A percentile compares a stretch with the other conserved stretches of the same genome.
Conservation (phyloP, 2,113 vertebrate species). For the Oreotrochilus melanogaster region DNA sequence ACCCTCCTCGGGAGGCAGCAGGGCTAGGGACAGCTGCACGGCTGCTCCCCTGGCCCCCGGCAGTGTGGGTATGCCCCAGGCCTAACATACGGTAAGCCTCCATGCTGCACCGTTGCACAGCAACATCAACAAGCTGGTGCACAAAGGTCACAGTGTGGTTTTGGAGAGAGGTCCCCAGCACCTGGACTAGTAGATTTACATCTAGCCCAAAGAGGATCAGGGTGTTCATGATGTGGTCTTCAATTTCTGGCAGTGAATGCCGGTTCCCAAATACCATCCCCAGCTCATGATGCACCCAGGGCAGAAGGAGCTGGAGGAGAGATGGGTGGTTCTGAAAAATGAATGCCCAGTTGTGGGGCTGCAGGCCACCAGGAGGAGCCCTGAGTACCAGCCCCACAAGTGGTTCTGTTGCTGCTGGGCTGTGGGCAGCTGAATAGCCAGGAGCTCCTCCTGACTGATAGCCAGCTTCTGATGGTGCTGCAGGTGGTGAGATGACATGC, state of each 20-base stretch:
- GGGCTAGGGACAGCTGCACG: rapidly evolving
- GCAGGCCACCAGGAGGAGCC: not conserved
- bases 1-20: no score
- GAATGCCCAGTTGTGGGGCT: no score
- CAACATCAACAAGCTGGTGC: no score
- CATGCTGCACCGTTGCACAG: not conserved
- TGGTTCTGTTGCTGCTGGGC: not conserved
- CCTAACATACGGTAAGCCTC: not conserved
- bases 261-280: not conserved
- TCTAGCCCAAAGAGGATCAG: not conserved
- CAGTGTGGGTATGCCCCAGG: no score
- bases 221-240: not conserved
- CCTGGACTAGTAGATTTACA: not conserved
- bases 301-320: not conserved
- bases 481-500: not conserved
- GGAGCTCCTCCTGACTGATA: not conserved
- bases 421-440: not conserved
- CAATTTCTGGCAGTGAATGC: no score
- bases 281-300: not conserved
- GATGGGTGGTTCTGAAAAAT: not conserved
- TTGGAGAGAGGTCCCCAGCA: not conserved
- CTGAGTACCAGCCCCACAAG: rapidly evolving
- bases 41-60: not conserved
- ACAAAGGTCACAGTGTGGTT: not conserved
- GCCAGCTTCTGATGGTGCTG: not conserved